phyloP scores from a whole-genome alignment of 2,797 vertebrate genomes.

The Paguma larvata region DNA sequence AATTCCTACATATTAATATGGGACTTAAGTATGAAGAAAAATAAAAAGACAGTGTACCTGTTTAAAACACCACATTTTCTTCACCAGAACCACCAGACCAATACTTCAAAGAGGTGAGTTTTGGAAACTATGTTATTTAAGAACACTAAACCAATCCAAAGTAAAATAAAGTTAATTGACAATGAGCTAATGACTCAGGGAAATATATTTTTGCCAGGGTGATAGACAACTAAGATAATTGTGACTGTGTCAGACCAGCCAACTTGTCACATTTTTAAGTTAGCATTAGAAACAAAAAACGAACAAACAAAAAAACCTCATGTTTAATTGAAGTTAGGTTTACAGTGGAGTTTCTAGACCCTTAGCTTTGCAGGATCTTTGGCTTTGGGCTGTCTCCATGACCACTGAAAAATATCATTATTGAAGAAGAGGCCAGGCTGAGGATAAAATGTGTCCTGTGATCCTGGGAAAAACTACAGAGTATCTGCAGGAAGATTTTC shows the following conservation, averaged over 20 bases:
- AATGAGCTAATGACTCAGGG: background rate
- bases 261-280: background rate
- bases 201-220: background rate
- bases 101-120: background rate
- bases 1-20: background rate
- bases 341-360: background rate
- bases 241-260: background rate
- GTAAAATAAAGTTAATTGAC: background rate
- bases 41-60: background rate
- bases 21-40: background rate
- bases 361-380: background rate
- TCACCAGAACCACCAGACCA: background rate
- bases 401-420: background rate
- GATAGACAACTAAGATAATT: background rate
- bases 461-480: background rate
- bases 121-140: background rate
- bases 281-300: background rate
- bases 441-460: background rate
- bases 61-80: background rate
- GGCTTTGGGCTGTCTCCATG: background rate
- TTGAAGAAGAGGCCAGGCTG: background rate
- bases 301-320: background rate
- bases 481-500: background rate
- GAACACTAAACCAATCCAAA: background rate
- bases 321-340: background rate